These are phyloP conservation scores for Scleropages formosus DNA, from an alignment of 2,797 vertebrate genomes.

Conservation along the genomic window DNA sequence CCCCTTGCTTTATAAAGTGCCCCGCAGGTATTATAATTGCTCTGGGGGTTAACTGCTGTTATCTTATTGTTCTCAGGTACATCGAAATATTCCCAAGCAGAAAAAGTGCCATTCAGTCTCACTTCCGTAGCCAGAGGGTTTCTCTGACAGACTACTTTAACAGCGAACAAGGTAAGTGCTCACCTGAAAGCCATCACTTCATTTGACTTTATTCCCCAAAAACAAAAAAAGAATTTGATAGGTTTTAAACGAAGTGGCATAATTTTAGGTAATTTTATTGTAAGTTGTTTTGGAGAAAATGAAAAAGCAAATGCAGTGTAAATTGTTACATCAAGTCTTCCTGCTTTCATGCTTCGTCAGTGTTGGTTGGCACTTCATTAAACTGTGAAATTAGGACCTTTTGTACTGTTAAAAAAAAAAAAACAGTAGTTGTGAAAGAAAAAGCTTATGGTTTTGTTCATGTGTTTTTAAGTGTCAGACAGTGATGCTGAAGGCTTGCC, in stretches of 20 bases:
- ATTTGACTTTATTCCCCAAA: background rate
- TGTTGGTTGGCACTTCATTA: too few species aligned
- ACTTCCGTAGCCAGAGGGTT: background rate
- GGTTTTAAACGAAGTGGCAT: constrained; percentile 7
- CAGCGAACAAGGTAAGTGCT: background rate
- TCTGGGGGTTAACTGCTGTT: background rate
- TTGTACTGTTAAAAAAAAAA: too few species aligned
- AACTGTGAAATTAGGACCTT: too few species aligned
- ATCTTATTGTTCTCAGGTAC: constrained; percentile 67
- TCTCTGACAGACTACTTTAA: background rate
- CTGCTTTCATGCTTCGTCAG: constrained; percentile 10
- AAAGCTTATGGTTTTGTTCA: too few species aligned
- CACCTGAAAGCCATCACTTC: constrained; percentile 2
- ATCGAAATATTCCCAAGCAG: constrained; percentile 86
- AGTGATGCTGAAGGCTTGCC: constrained; percentile 78
- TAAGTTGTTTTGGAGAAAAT: too few species aligned
- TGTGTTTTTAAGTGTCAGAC: constrained; percentile 50
- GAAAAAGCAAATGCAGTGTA: too few species aligned
- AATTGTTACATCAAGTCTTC: too few species aligned
- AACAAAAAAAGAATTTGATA: background rate
- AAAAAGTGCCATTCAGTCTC: constrained; percentile 61
- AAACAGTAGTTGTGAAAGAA: background rate
- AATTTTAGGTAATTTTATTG: constrained; percentile 3
- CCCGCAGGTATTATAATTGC: background rate
- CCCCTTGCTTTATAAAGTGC: background rate